Conservation (phyloP, 2,888 invertebrate species). For the Sisyra terminalis region DNA sequence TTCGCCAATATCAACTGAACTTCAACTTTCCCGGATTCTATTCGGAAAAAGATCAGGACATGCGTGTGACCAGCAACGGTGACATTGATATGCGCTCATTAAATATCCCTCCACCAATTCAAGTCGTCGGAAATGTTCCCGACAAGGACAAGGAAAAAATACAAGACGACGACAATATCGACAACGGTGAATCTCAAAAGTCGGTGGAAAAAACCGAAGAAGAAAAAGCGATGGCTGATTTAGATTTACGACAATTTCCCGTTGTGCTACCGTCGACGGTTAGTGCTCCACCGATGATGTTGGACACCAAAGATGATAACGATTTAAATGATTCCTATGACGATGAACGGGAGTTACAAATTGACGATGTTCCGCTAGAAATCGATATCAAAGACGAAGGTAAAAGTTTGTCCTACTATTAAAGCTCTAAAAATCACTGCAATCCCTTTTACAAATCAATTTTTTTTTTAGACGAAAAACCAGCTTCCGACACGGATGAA, state of each 20-base stretch:
- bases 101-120: conserved; percentile 9
- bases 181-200: background rate
- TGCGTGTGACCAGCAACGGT: conserved; percentile 26
- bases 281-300: background rate
- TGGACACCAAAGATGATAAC: background rate
- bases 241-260: conserved; percentile 1
- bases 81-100: conserved; percentile 28
- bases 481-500: conserved; percentile 13
- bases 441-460: background rate
- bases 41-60: conserved; percentile 24
- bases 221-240: conserved; percentile 4
- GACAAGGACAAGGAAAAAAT: background rate
- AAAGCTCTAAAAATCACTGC: too few species aligned
- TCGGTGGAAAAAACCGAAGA: conserved; percentile 1
- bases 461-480: too few species aligned
- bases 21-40: conserved; percentile 19
- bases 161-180: background rate
- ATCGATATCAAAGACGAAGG: conserved; percentile 6
- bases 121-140: background rate
- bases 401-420: background rate
- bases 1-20: conserved; percentile 11
- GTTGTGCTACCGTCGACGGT: background rate
- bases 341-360: conserved; percentile 31
- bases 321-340: conserved; percentile 33
- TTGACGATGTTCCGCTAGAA: conserved; percentile 20